Base-by-base conservation (phyloP, 2,888 invertebrate genomes). In the Seira sanloemensis region DNA sequence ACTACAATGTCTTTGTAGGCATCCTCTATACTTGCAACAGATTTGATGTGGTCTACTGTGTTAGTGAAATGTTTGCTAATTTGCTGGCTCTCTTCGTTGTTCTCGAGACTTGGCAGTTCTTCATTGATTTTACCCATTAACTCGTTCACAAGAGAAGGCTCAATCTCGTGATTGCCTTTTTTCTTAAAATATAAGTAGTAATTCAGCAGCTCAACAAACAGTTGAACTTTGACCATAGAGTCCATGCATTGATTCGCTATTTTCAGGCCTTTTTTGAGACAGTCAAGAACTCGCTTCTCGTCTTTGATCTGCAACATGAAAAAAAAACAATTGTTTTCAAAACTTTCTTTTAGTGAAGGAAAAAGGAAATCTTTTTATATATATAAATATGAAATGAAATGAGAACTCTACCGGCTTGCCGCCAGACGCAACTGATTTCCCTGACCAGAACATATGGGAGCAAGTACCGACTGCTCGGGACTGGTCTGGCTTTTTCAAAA, bases 161-260 rank as follows among this genome's bases (percentile, higher is more conserved):
- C 93, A 2, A 94, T 94, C 91, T 93, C 93, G 78, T 93, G 93
- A 91, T 97, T 96, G 80, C 97, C 97, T 88, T 97, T 95, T 91
- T 98, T 97, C 90, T 96, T 95, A 91, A 98, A 97, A 91, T 97
- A 96, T 74, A 98, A 94, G 92, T 98, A 98, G 88, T 97, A 94
- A 91, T 98, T 98, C 75, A 99, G 92, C 86, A 99, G 93, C 91
- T 99, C 99, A 2, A 98, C 97, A 91, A 97, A 96, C 58, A 99
- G 93, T 91, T 99, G 98, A 23, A 98, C 97, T 92, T 99, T 98
- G 4, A 98, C 98, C 1, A 96, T 96, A 19, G 95, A 94, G 92
- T 99, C 99, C 96, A 99, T 97, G 90, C 99, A 99, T 90, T 99
- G 98, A 89, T 96, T 97, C 0, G 98, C 97, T 81, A 99, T 98